phyloP scores from a whole-genome alignment of 2,888 invertebrate genomes.

The Tortricodes alternella region DNA sequence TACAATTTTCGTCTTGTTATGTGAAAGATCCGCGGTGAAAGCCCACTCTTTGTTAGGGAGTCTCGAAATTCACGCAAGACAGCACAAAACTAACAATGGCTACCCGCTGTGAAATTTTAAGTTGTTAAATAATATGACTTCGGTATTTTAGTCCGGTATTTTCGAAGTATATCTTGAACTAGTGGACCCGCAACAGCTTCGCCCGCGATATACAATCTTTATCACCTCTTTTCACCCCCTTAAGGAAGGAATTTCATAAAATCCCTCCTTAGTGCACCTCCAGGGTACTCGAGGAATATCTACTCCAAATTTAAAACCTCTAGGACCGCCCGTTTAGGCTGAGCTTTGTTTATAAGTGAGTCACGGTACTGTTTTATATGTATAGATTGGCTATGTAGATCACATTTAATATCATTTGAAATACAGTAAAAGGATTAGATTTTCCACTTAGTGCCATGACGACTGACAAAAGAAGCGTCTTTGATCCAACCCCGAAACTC shows the following conservation, averaged over 20 bases:
- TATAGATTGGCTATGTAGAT: background rate
- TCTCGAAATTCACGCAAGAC: conserved; percentile 10
- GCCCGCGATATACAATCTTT: too few relatives aligned
- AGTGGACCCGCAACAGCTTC: too few relatives aligned
- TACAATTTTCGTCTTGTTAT: conserved; percentile 5
- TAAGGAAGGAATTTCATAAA: too few relatives aligned
- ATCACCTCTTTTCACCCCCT: too few relatives aligned
- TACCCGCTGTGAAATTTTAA: conserved; percentile 6
- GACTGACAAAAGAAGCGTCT: conserved; percentile 36
- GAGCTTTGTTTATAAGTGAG: too few relatives aligned
- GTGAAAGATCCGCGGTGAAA: conserved; percentile 2
- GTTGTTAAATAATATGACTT: too few relatives aligned
- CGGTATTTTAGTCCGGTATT: background rate
- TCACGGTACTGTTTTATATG: too few relatives aligned
- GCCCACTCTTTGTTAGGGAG: conserved; percentile 6
- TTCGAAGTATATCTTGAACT: background rate
- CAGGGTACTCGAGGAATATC: too few relatives aligned
- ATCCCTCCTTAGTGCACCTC: too few relatives aligned
- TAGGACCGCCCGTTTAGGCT: too few relatives aligned
- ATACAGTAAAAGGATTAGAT: conserved; percentile 11
- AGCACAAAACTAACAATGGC: conserved; percentile 26
- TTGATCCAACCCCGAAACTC: conserved; percentile 41
- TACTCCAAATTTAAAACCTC: too few relatives aligned
- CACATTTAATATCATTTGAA: conserved; percentile 2
- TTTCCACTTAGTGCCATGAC: conserved; percentile 2